Base-by-base conservation (phyloP, 2,113 vertebrate genomes). In the Lethenteron reissneri region DNA sequence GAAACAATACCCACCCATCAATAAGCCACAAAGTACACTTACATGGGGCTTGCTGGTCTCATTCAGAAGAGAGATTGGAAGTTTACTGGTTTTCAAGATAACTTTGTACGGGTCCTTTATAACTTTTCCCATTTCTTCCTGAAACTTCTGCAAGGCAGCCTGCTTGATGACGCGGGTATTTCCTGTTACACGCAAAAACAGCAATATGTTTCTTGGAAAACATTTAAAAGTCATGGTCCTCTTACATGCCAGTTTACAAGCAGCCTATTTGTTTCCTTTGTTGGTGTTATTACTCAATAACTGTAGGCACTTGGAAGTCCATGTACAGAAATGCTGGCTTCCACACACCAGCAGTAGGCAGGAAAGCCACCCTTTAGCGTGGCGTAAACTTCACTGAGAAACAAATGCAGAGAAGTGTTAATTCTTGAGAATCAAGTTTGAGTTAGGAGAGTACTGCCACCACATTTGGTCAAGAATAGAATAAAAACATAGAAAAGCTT, bases 151-250 rank as follows among this genome's bases (percentile, higher is more conserved):
- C 0, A 99, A 83, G 56, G 89, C 94, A 0, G 91, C 85, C 56
- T 99, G 94, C 80, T 94, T 99, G 80, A 99, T 92, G 71, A 97
- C 90, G 17, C 91, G 86, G 9, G 92, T 99, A 73, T 99, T 99
- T 76, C 86, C 94, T 99, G 80, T 77, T 71, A 41, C 41, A 41
- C 6, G 41, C 41, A 41, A 41, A 41, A 41, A 41, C 41, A 41
- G 41, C 5, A 41, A 41, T 41, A 41, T 41, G 41, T 41, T 73
- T 10, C 72, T 19, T 70, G 12, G 13, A 56, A 56, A 56, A 25
- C 17, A 10, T 9, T 19, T 11, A 13, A 71, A 3, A 71, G 56
- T 3, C 19, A 57, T 71, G 58, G 12, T 17, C 21, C 14, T 6
- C 64, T 69, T 25, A 69, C 11, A 17, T 69, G 7, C 58, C 19